Base-by-base conservation (phyloP, 2,888 invertebrate species). In the Harpagoxenus sublaevis region DNA sequence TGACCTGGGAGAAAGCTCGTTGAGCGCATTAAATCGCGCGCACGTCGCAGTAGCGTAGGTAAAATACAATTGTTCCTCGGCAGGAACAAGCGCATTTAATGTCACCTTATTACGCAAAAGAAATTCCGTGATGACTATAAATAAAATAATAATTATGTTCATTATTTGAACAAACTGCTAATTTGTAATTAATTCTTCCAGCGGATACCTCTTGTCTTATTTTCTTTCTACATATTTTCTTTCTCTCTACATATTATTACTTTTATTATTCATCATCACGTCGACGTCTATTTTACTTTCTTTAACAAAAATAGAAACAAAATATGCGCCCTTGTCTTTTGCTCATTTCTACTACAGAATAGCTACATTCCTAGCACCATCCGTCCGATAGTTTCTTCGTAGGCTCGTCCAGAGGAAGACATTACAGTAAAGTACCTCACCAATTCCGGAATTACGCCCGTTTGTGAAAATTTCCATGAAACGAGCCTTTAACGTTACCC, bases 381-480 rank as follows among this genome's bases (percentile, higher is more conserved):
- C 53, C 53, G 12, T 53, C 15, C 15, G 55, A 55, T 48, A 45
- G 10, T 45, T 66, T 57, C 39, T 60, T 57, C 57, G 65, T 68
- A 70, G 70, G 70, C 78, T 45, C 39, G 70, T 31, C 42, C 23
- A 35, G 35, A 70, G 71, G 3, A 57, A 31, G 9, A 23, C 57
- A 71, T 79, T 70, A 71, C 23, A 28, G 35, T 15, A 71, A 79
- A 79, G 57, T 79, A 42, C 71, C 57, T 79, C 45, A 35, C 70
- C n/a, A 60, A 79, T 79, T 71, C 35, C 48, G 35, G 35, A 79
- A 79, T 79, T 79, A 79, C 71, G 18, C 8, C 28, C 45, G 70
- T 79, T 79, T 71, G 71, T 35, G 57, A 60, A 79, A 79, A 79
- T 79, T 79, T 79, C 45, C 79, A 57, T 71, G 60, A 15, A 71